Evolutionary conservation across 2,888 invertebrate species (phyloP).

Genomic region (Apotomis capreana): DNA sequence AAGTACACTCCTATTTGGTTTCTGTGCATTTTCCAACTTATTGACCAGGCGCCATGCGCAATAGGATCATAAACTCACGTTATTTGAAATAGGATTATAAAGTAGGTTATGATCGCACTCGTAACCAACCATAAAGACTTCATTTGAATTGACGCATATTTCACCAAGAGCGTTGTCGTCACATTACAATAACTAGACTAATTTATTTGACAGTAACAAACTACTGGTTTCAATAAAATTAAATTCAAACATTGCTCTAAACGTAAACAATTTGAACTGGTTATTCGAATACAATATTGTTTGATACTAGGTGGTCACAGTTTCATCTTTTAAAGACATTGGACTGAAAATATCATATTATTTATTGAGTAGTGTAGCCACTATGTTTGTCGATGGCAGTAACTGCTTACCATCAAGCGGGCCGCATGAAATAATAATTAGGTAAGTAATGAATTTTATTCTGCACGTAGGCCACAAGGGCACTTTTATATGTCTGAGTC

Average conservation of each 20-base stretch:
- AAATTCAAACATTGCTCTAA: background rate
- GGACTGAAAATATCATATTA: too few relatives aligned
- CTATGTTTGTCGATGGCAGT: too few relatives aligned
- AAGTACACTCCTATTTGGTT: too few relatives aligned
- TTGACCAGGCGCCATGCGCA: background rate
- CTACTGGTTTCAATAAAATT: constrained; percentile 11
- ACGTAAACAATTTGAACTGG: background rate
- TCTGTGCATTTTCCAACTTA: background rate
- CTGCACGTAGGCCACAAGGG: too few relatives aligned
- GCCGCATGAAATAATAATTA: too few relatives aligned
- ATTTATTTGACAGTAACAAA: constrained; percentile 23
- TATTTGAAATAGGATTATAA: background rate
- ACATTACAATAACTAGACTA: constrained; percentile 23
- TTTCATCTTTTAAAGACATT: too few relatives aligned
- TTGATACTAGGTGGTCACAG: background rate
- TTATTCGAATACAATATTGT: background rate
- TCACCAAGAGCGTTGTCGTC: constrained; percentile 1
- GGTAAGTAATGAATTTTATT: too few relatives aligned
- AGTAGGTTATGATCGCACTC: background rate
- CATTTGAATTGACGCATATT: constrained; percentile 15
- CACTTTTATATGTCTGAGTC: too few relatives aligned
- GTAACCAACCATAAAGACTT: background rate
- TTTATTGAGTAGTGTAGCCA: too few relatives aligned
- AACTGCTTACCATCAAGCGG: too few relatives aligned
- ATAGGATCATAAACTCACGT: background rate